These are phyloP conservation scores for Dichetophora obliterata DNA, from an alignment of 2,888 invertebrate species.

Conservation along the genomic window DNA sequence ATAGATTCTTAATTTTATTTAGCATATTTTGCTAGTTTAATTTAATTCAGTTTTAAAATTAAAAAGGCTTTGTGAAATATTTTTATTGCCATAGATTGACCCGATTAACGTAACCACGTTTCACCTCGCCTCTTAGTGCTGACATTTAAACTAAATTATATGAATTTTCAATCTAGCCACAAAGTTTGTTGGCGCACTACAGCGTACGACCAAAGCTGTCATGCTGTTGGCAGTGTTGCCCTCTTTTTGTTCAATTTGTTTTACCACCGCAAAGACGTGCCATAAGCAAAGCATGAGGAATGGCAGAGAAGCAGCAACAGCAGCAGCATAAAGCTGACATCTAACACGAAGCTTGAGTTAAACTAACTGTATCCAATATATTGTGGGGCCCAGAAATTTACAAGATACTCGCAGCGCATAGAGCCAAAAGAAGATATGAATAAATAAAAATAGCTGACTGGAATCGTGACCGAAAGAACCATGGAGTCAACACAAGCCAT, in stretches of 20 bases:
- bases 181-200: neutral
- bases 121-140: neutral
- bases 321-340: constrained; percentile 8
- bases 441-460: constrained; percentile 1
- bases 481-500: neutral
- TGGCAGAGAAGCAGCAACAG: neutral
- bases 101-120: neutral
- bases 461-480: constrained; percentile 8
- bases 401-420: neutral
- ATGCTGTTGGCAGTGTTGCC: neutral
- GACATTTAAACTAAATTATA: constrained; percentile 3
- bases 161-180: neutral
- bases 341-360: constrained; percentile 15
- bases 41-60: too few relatives aligned
- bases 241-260: neutral
- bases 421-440: neutral
- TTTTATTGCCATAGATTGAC: neutral
- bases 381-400: neutral
- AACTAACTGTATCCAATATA: constrained; percentile 17
- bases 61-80: neutral
- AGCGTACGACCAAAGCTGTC: neutral
- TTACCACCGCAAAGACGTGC: neutral
- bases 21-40: too few relatives aligned
- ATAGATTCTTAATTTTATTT: too few relatives aligned
- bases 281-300: neutral